phyloP scores from a whole-genome alignment of 2,113 vertebrate species.

The cat (Felis catus) region F.catus_Fca126_mat1.0 CM031413.1:23132501-23133000 shows the following conservation, averaged over 20 bases:
- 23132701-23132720: neutral
- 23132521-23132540: neutral
- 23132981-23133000: conserved; percentile 31
- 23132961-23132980: neutral
- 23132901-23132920: neutral
- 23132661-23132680: neutral
- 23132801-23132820: neutral
- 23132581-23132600: neutral
- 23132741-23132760: neutral
- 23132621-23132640: neutral
- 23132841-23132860: neutral
- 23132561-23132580: neutral
- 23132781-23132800: neutral
- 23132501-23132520: neutral
- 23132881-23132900: neutral
- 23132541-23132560: neutral
- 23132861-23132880: neutral
- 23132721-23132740: neutral
- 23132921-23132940: neutral
- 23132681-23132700: neutral
- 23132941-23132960: neutral
- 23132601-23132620: neutral
- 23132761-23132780: neutral
- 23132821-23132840: neutral
- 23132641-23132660: neutral